Percentiles rank a stretch among this genome's conserved stretches.
phyloP scores from a whole-genome alignment of 2,113 vertebrate species.

The Natator depressus region DNA sequence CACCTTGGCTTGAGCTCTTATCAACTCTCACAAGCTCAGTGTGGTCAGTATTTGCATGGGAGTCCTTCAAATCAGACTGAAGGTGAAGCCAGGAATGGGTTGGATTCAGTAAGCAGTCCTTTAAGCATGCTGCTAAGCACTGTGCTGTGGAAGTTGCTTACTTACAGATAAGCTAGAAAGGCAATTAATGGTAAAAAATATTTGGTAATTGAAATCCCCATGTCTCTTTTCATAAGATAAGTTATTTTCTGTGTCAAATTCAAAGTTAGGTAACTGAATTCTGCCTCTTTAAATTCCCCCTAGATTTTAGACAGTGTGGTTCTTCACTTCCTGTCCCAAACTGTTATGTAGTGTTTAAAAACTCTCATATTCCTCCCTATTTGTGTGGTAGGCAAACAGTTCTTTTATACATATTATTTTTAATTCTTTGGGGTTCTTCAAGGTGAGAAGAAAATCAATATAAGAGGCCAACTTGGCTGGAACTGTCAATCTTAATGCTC shows the following conservation, averaged over 20 bases:
- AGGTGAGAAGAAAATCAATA: neutral
- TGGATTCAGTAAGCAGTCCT: neutral
- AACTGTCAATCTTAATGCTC: neutral
- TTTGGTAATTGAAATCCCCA: neutral
- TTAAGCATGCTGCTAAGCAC: neutral
- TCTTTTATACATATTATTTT: neutral
- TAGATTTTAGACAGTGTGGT: accelerated
- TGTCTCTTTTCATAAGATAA: neutral
- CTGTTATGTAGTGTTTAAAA: neutral
- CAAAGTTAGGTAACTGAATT: accelerated
- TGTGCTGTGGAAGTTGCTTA: neutral
- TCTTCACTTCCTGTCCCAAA: neutral
- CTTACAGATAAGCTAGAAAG: neutral
- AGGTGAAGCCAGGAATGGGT: neutral
- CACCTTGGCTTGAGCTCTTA: neutral
- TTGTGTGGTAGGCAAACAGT: neutral
- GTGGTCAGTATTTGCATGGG: neutral
- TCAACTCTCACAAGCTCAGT: neutral
- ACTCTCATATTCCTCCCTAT: neutral
- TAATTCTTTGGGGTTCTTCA: neutral
- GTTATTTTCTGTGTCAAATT: neutral
- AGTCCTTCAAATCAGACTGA: neutral
- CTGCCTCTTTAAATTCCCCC: neutral
- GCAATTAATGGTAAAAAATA: neutral
- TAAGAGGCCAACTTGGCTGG: neutral